These are phyloP conservation scores for Parauchenoglanis punctatus DNA, from an alignment of 2,797 vertebrate genomes.

Conservation along the genomic window DNA sequence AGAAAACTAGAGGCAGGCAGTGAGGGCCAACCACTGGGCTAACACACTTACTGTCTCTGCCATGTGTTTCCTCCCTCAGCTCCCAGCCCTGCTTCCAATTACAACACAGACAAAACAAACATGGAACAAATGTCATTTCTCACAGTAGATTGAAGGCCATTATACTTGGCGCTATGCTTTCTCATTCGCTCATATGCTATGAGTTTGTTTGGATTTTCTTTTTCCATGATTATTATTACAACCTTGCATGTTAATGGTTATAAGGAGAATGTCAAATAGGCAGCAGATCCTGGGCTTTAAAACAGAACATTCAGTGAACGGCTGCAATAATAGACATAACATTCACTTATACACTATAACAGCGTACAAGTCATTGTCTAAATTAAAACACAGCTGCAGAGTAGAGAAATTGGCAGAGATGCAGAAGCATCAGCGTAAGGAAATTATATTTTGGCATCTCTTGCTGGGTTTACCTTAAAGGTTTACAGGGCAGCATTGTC, in stretches of 20 bases:
- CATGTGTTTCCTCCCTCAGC: slow-evolving; percentile 36
- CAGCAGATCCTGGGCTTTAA: not conserved
- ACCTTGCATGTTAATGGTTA: slow-evolving; percentile 41
- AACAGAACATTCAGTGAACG: not conserved
- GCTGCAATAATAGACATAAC: slow-evolving; percentile 27
- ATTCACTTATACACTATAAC: not conserved
- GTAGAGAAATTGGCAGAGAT: not conserved
- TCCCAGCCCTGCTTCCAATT: slow-evolving; percentile 52
- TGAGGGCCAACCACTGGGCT: slow-evolving; percentile 35
- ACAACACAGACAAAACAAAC: slow-evolving; percentile 59
- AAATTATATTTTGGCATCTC: not conserved
- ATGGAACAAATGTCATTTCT: slow-evolving; percentile 56
- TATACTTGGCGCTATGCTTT: slow-evolving; percentile 27
- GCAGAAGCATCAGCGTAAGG: not conserved
- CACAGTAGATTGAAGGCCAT: slow-evolving; percentile 35
- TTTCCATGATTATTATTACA: slow-evolving; percentile 25
- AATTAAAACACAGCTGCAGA: not conserved
- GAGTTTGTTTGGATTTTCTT: slow-evolving; percentile 38
- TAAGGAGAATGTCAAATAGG: slow-evolving; percentile 18
- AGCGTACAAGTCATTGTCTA: not conserved
- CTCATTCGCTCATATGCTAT: slow-evolving; percentile 32
- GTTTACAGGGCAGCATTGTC: not conserved
- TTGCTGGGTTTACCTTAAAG: not conserved
- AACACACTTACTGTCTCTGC: slow-evolving; percentile 40
- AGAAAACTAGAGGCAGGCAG: slow-evolving; percentile 30